A percentile compares a stretch with the other conserved stretches of the same genome.
Conservation (phyloP, 2,888 invertebrate species). For the Aporophyla lueneburgensis region DNA sequence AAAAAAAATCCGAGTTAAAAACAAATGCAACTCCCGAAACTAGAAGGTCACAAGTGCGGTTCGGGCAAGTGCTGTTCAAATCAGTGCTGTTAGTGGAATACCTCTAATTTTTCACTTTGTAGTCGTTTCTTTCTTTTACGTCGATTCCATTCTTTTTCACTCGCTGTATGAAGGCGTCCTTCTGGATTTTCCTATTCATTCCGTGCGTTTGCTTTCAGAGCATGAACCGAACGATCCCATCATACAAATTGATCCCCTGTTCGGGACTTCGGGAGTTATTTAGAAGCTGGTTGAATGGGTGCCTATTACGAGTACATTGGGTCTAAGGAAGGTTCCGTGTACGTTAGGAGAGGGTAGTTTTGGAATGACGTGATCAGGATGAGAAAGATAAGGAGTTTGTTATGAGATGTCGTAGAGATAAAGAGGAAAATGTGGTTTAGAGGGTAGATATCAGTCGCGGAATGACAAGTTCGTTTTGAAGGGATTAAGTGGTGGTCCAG, state of each 20-base stretch:
- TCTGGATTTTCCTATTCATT: background rate
- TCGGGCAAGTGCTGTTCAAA: no score
- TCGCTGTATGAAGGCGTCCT: background rate
- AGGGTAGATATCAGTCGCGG: background rate
- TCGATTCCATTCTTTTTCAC: no score
- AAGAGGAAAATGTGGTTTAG: background rate
- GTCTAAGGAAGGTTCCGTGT: slow-evolving; percentile 7
- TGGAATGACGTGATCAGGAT: slow-evolving; percentile 18
- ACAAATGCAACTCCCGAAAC: no score
- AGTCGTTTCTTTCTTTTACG: no score
- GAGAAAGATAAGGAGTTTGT: slow-evolving; percentile 12
- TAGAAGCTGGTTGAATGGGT: slow-evolving; percentile 32
- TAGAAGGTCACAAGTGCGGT: no score
- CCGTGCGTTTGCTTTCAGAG: background rate
- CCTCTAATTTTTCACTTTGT: no score
- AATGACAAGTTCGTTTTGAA: background rate
- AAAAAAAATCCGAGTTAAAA: no score
- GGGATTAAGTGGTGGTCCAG: no score
- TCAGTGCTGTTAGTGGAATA: no score
- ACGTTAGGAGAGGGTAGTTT: slow-evolving; percentile 4
- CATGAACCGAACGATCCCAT: slow-evolving; percentile 38
- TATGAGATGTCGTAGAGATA: slow-evolving; percentile 7
- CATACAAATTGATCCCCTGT: slow-evolving; percentile 40
- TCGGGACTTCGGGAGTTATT: slow-evolving; percentile 32
- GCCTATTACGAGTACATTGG: slow-evolving; percentile 36